These are phyloP conservation scores for Drosophila formosana DNA, from an alignment of 2,888 invertebrate species.

Conservation along the genomic window DNA sequence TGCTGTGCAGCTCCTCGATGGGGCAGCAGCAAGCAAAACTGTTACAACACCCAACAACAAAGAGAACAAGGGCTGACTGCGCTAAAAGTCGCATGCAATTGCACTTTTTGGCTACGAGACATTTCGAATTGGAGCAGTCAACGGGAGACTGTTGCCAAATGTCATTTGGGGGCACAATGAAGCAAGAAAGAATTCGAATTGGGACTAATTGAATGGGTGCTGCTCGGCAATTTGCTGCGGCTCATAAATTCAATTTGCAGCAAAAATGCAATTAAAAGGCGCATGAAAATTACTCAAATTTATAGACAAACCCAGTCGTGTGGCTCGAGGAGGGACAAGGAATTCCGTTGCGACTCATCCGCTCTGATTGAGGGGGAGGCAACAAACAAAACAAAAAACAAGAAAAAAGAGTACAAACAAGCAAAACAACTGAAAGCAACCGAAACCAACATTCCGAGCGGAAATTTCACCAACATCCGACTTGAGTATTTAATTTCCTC, in stretches of 20 bases:
- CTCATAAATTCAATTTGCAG: constrained; percentile 37
- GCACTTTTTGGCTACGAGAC: constrained; percentile 39
- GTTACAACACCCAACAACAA: constrained; percentile 46
- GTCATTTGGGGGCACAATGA: constrained; percentile 44
- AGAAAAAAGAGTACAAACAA: constrained; percentile 1
- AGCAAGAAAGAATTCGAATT: constrained; percentile 26
- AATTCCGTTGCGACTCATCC: constrained; percentile 36
- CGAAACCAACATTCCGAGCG: constrained; percentile 49
- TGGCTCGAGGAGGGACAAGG: not conserved
- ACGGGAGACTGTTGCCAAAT: constrained; percentile 36
- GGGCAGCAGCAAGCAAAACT: constrained; percentile 45
- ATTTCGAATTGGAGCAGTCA: constrained; percentile 38
- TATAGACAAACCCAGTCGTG: constrained; percentile 11
- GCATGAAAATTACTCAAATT: constrained; percentile 30
- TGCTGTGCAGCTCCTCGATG: constrained; percentile 28
- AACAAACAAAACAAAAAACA: constrained; percentile 25
- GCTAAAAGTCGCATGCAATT: constrained; percentile 41
- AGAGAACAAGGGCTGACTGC: constrained; percentile 8
- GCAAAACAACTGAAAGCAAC: constrained; percentile 18
- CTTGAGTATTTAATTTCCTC: constrained; percentile 79
- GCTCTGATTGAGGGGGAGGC: constrained; percentile 25
- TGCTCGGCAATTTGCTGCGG: constrained; percentile 12
- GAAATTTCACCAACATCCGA: constrained; percentile 77
- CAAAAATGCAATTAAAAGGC: constrained; percentile 53
- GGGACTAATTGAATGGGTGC: constrained; percentile 62